A percentile compares a stretch with the other conserved stretches of the same genome.
These are phyloP conservation scores for Trogon surrucura DNA, from an alignment of 2,113 vertebrate species.

Conservation along the genomic window DNA sequence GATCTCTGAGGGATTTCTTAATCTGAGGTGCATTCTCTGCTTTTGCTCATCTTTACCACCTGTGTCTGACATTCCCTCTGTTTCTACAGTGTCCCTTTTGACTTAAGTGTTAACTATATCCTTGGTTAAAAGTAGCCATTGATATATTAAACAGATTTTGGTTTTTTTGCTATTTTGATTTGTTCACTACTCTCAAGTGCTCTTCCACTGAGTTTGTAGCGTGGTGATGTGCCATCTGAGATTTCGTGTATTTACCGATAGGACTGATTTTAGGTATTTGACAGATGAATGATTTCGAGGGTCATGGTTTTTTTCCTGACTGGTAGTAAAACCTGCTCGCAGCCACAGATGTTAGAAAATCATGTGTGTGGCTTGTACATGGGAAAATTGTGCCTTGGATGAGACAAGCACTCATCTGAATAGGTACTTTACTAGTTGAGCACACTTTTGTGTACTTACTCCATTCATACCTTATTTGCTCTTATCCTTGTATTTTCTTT, in stretches of 20 bases:
- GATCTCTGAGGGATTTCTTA: background rate
- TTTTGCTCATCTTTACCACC: background rate
- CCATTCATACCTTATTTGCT: background rate
- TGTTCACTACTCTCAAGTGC: background rate
- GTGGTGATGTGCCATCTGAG: background rate
- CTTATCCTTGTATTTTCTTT: background rate
- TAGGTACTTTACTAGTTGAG: background rate
- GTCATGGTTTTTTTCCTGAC: background rate
- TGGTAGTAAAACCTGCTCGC: background rate
- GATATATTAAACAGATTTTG: background rate
- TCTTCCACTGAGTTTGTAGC: background rate
- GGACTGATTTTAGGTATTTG: background rate
- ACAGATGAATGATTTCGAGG: background rate
- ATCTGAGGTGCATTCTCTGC: background rate
- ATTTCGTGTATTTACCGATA: background rate
- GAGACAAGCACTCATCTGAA: background rate
- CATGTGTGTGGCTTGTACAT: background rate
- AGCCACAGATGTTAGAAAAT: background rate
- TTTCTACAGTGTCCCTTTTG: background rate
- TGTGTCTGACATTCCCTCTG: background rate
- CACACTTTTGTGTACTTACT: background rate
- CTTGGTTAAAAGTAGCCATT: background rate
- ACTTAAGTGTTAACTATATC: background rate
- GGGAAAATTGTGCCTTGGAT: background rate
- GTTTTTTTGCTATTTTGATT: background rate